Evolutionary conservation across 2,797 vertebrate genomes (phyloP), one percentile per base, ranked within the genome.

Genomic region (Periophthalmus magnuspinnatus): DNA sequence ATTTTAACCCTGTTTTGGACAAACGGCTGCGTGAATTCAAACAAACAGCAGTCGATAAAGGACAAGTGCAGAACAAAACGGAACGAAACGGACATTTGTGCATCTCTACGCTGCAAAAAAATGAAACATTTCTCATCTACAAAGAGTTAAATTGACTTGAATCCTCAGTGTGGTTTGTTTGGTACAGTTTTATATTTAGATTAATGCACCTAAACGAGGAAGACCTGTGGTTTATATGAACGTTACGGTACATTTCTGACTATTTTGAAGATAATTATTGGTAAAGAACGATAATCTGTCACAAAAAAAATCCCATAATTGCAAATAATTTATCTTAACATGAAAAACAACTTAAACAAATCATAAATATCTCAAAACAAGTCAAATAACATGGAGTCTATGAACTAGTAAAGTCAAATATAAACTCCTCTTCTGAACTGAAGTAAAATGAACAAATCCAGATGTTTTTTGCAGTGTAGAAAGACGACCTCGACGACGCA

Each of bases 301-400:
- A 50, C 11, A n/a, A 1, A 17, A 17, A n/a, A n/a, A 50, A 48
- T 1, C 13, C 16, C 17, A 16, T 2, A 1, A 19, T 50, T 50
- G 41, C 41, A 14, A 14, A 52, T 52, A 6, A 52, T 52, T 52
- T 17, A 17, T 17, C 6, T n/a, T 13, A 6, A 93, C 96, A 94
- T 86, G 96, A 95, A 90, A 95, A 95, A 74, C 86, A 69, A 88
- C 71, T n/a, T n/a, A 85, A 74, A 50, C n/a, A n/a, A 19, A n/a
- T 0, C 1, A n/a, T n/a, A 54, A 54, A 21, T 9, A 21, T 3
- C 9, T 54, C 52, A 22, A 54, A 54, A 54, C 7, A 54, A 10
- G n/a, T 54, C 52, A 13, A 24, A 55, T 13, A 11, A 13, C 22
- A n/a, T 22, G 2, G n/a, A 3, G 3, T 3, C 9, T 54, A 9